Conservation (phyloP, 1,140 invertebrate genomes). For the Reticulitermes speratus region DNA sequence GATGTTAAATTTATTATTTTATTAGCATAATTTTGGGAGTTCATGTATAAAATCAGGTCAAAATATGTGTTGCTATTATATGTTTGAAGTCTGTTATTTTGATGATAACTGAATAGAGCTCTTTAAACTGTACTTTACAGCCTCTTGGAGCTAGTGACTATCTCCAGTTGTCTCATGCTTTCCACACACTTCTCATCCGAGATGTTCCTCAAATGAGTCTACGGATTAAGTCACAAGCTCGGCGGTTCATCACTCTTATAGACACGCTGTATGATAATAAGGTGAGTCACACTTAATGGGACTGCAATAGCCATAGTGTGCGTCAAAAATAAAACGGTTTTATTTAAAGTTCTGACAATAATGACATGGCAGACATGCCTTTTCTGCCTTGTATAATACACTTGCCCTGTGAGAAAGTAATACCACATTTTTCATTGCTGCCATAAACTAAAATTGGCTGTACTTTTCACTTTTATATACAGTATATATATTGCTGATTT, state of each 20-base stretch:
- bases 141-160: constrained; percentile 93
- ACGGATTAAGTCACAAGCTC: constrained; percentile 75
- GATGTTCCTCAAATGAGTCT: constrained; percentile 83
- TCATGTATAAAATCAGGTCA: too few relatives aligned
- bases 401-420: not conserved
- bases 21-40: too few relatives aligned
- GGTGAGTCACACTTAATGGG: constrained; percentile 50
- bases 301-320: not conserved
- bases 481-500: too few relatives aligned
- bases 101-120: not conserved
- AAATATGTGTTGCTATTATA: too few relatives aligned
- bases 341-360: not conserved
- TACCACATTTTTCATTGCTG: too few relatives aligned
- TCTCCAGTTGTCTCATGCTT: constrained; percentile 84
- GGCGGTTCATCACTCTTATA: constrained; percentile 95
- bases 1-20: too few relatives aligned
- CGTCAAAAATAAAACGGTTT: not conserved
- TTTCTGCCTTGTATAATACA: not conserved
- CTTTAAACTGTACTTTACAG: constrained; percentile 52
- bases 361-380: not conserved
- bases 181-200: constrained; percentile 92
- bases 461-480: too few relatives aligned
- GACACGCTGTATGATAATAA: constrained; percentile 96
- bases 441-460: too few relatives aligned
- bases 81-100: not conserved